Conservation (phyloP, 2,888 invertebrate species). For the Alcis repandata region DNA sequence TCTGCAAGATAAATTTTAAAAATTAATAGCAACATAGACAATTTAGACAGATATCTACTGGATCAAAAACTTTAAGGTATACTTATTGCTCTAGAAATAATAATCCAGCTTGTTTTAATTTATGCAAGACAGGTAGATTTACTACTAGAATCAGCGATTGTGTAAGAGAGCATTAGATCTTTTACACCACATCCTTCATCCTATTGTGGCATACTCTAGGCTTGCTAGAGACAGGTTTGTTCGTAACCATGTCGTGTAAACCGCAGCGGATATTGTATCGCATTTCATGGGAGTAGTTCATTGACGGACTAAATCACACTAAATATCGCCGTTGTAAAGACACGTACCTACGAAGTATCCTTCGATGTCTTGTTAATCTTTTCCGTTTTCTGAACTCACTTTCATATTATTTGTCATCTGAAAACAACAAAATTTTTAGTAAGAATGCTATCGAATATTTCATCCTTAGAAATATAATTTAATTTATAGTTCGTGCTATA, state of each 20-base stretch:
- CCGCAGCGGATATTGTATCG: conserved; percentile 29
- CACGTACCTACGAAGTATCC: background rate
- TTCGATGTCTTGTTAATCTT: background rate
- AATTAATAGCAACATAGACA: too few relatives aligned
- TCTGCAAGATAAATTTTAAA: too few relatives aligned
- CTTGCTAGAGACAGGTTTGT: conserved; percentile 21
- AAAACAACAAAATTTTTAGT: background rate
- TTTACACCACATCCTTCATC: conserved; percentile 14
- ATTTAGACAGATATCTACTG: too few relatives aligned
- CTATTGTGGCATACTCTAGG: conserved; percentile 12
- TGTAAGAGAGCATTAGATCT: background rate
- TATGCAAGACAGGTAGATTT: too few relatives aligned
- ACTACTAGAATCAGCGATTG: too few relatives aligned
- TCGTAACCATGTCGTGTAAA: conserved; percentile 35
- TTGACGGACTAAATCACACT: background rate
- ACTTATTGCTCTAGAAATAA: too few relatives aligned
- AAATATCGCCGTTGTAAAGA: too few relatives aligned
- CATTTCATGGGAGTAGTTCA: conserved; percentile 17
- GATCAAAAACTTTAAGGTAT: too few relatives aligned
- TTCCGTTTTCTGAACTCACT: background rate
- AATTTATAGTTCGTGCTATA: background rate
- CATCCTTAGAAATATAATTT: background rate
- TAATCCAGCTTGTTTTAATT: too few relatives aligned
- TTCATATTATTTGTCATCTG: background rate
- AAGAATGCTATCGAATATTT: background rate